Percentiles rank a stretch among this genome's conserved stretches.
phyloP scores from a whole-genome alignment of 2,113 vertebrate genomes.

The Rhipidura dahli region DNA sequence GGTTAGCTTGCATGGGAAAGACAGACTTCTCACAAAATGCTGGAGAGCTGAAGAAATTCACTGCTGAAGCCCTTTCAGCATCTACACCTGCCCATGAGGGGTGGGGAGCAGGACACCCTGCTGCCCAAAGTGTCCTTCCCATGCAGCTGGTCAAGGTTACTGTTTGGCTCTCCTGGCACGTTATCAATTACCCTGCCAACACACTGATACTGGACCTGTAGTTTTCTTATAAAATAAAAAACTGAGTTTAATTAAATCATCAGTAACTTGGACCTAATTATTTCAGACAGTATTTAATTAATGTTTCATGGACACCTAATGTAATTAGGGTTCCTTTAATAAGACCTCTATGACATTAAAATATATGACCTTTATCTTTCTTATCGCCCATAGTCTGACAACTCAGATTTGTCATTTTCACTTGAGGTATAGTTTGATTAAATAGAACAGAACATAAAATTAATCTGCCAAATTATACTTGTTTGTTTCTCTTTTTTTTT shows the following conservation, averaged over 20 bases:
- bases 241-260: constrained; percentile 91
- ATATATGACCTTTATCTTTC: constrained; percentile 96
- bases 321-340: constrained; percentile 96
- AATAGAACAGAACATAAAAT: constrained; percentile 84
- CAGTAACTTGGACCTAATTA: constrained; percentile 95
- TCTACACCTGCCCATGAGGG: not conserved
- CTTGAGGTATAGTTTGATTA: constrained; percentile 83
- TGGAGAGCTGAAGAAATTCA: too few relatives aligned
- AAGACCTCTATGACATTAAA: constrained; percentile 91
- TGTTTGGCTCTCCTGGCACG: constrained; percentile 76
- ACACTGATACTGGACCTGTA: constrained; percentile 77
- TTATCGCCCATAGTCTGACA: constrained; percentile 87
- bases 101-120: not conserved
- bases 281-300: constrained; percentile 98
- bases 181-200: constrained; percentile 92
- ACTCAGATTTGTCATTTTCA: constrained; percentile 94
- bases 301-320: constrained; percentile 95
- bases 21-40: too few relatives aligned
- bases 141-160: constrained; percentile 83
- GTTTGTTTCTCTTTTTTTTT: constrained; percentile 90
- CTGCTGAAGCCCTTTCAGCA: too few relatives aligned
- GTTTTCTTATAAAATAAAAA: constrained; percentile 86
- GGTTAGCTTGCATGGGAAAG: too few relatives aligned
- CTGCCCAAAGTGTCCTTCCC: not conserved
- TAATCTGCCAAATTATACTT: constrained; percentile 95